phyloP scores from a whole-genome alignment of 2,113 vertebrate species.

The Hippopotamus amphibius region DNA sequence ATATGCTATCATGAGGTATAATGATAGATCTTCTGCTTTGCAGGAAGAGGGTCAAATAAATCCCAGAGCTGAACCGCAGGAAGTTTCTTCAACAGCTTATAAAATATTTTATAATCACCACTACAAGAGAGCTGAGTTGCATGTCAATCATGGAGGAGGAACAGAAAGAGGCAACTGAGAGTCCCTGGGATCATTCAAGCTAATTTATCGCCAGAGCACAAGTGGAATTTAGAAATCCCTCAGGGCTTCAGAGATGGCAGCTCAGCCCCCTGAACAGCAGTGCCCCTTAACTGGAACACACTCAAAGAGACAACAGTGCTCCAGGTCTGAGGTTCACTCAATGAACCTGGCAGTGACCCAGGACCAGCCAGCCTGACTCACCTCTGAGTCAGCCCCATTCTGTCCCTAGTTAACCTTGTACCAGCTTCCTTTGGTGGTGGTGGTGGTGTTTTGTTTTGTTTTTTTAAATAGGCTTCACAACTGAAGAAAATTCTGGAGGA shows the following conservation, averaged over 20 bases:
- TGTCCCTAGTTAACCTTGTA: neutral
- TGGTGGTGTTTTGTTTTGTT: neutral
- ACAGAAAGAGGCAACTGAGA: neutral
- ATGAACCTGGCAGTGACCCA: neutral
- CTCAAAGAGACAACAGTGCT: neutral
- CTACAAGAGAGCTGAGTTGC: neutral
- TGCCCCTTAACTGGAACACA: neutral
- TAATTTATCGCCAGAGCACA: conserved; percentile 27
- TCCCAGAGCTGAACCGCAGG: neutral
- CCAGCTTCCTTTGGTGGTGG: neutral
- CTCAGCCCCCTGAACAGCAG: neutral
- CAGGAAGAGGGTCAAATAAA: conserved; percentile 11
- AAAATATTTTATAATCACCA: conserved; percentile 48
- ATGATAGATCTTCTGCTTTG: neutral
- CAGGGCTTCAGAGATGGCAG: neutral
- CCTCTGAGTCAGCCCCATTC: neutral
- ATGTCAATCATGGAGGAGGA: neutral
- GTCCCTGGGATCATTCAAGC: neutral
- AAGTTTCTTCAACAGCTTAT: conserved; percentile 13
- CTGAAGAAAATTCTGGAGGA: neutral
- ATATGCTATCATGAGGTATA: neutral
- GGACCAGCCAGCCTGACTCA: neutral
- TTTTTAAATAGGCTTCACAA: neutral
- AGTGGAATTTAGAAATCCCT: neutral
- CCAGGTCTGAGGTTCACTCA: neutral